Base-by-base conservation (phyloP, 2,797 vertebrate species). In the Spatula versicolor region DNA sequence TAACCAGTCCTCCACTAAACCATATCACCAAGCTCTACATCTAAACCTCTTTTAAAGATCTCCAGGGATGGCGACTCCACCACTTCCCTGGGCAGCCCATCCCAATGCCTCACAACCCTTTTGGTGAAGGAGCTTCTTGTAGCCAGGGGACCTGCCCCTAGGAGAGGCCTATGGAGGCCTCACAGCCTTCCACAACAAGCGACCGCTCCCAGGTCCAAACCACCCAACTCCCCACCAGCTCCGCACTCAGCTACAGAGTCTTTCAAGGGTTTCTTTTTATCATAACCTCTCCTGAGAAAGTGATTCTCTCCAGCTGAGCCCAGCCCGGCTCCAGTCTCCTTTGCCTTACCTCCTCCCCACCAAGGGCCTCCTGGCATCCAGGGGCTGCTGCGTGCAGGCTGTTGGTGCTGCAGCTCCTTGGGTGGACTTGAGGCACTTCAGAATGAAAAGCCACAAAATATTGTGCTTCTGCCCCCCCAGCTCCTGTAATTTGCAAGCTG, bases 261-360 rank as follows among this genome's bases (percentile, higher is more conserved):
- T 92, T 95, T 90, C 55, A 96, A 93, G 94, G 94, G 85, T 82
- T 96, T 88, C 91, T 93, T 91, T 87, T 81, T 20, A 77, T 77
- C 56, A 46, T 80, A 91, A 84, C 90, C 80, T 69, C 85, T 90
- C 56, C 83, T 72, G 68, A 92, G 86, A 83, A 90, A 95, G 83
- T 15, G 64, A 68, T 84, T 90, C 83, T 88, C 87, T 90, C 91
- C 92, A 94, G 93, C 92, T 92, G 95, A 97, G 93, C 85, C 79
- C 89, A 93, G 83, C 13, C 89, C 46, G 76, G 21, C 79, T 95
- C 85, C 87, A 91, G 5, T 59, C 58, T 83, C 1, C 3, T 13
- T 85, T 31, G 33, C 2, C 12, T 92, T 90, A 94, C 95, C 85
- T 76, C 87, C 56, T 93, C 88, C 59, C 31, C 0, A 31, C 73